phyloP scores from a whole-genome alignment of 2,888 invertebrate genomes.

The Nasonia oneida region DNA sequence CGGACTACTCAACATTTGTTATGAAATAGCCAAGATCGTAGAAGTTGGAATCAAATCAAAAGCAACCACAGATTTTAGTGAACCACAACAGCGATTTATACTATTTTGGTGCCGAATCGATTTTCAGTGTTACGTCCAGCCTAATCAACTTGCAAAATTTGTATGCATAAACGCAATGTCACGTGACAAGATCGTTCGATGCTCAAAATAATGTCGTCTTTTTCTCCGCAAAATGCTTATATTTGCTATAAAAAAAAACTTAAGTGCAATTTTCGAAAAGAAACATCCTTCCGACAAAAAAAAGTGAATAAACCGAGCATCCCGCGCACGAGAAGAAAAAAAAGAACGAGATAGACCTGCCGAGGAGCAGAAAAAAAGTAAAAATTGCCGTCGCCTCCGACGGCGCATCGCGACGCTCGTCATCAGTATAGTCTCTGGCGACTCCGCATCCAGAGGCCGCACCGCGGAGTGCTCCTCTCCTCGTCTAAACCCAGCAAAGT shows the following conservation, averaged over 20 bases:
- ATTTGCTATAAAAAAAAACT: no score
- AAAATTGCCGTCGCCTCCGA: background rate
- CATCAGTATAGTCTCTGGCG: background rate
- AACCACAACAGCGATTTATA: background rate
- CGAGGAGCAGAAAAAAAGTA: background rate
- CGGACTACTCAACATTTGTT: background rate
- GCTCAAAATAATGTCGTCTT: no score
- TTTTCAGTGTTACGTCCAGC: background rate
- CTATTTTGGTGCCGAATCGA: constrained; percentile 27
- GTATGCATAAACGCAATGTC: no score
- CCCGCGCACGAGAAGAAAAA: background rate
- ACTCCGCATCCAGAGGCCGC: background rate
- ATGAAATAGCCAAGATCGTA: background rate
- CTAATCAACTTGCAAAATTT: background rate
- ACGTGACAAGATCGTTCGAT: no score
- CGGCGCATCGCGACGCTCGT: background rate
- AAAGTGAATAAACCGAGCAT: background rate
- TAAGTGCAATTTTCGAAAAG: no score
- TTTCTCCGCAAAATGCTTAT: no score
- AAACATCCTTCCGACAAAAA: background rate
- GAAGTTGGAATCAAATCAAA: constrained; percentile 44
- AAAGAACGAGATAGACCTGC: background rate
- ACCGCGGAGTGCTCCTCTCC: background rate
- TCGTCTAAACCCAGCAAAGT: background rate
- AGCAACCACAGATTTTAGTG: constrained; percentile 15